Conservation (phyloP, 2,113 vertebrate genomes). For the Noturus placidus region DNA sequence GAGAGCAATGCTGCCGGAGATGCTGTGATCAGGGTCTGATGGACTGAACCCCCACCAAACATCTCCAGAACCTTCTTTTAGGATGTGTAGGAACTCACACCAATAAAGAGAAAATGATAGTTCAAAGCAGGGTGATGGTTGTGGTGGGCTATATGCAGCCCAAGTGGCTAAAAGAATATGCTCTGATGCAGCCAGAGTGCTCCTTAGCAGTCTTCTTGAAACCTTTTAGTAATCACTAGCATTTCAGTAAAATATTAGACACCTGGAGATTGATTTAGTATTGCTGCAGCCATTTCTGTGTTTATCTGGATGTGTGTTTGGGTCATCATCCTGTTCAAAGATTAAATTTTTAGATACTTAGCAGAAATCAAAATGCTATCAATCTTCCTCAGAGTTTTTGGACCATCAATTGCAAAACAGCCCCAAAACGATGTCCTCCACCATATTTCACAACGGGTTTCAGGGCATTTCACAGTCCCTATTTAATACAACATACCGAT, state of each 20-base stretch:
- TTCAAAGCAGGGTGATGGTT: slow-evolving; percentile 31
- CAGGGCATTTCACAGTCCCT: not conserved
- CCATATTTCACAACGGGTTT: not conserved
- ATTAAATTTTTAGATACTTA: slow-evolving; percentile 25
- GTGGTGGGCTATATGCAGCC: slow-evolving; percentile 33
- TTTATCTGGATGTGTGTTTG: not conserved
- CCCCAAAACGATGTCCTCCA: not conserved
- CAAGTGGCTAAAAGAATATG: slow-evolving; percentile 28
- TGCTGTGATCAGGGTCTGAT: slow-evolving; percentile 35
- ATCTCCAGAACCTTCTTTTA: slow-evolving; percentile 22
- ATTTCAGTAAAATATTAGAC: not conserved
- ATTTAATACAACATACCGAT: too few species aligned
- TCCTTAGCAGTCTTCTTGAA: not conserved
- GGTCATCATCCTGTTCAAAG: slow-evolving; percentile 5
- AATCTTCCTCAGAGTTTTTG: not conserved
- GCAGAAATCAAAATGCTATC: not conserved
- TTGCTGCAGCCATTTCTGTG: not conserved
- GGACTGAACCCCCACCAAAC: slow-evolving; percentile 30
- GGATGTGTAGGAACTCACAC: slow-evolving; percentile 19
- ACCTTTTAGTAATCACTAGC: not conserved
- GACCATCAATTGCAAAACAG: not conserved
- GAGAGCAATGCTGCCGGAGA: not conserved
- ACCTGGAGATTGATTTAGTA: slow-evolving; percentile 11
- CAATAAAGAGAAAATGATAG: slow-evolving; percentile 35
- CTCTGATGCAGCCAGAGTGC: not conserved